Evolutionary conservation across 2,113 vertebrate genomes (phyloP).

Genomic region (Henicopernis longicauda): DNA sequence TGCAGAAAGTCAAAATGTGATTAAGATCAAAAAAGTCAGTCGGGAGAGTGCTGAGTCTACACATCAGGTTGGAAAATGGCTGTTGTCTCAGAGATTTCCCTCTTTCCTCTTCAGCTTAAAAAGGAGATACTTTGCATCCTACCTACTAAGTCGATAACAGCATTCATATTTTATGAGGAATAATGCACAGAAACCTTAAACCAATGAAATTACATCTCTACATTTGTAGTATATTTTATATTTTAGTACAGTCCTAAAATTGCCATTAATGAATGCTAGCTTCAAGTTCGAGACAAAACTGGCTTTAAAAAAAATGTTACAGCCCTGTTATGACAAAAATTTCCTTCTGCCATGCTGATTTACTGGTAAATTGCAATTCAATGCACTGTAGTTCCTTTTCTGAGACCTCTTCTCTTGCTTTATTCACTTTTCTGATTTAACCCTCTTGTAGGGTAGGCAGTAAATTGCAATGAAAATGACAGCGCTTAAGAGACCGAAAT

Average conservation of each 20-base stretch:
- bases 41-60: background rate
- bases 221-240: slow-evolving; percentile 18
- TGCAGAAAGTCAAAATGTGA: slow-evolving; percentile 8
- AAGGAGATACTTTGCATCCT: slow-evolving; percentile 61
- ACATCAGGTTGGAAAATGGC: slow-evolving; percentile 19
- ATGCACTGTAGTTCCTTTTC: background rate
- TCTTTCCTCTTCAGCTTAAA: slow-evolving; percentile 46
- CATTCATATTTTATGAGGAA: slow-evolving; percentile 75
- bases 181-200: slow-evolving; percentile 76
- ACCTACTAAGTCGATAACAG: slow-evolving; percentile 61
- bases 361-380: slow-evolving; percentile 29
- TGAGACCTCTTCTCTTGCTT: slow-evolving; percentile 28
- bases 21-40: slow-evolving; percentile 45
- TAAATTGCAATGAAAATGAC: slow-evolving; percentile 47
- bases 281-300: slow-evolving; percentile 47
- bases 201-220: slow-evolving; percentile 66
- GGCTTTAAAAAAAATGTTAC: slow-evolving; percentile 11
- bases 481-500: slow-evolving; percentile 22
- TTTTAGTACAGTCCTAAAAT: slow-evolving; percentile 58
- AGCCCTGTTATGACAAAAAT: slow-evolving; percentile 20
- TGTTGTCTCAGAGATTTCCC: slow-evolving; percentile 46
- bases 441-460: slow-evolving; percentile 12
- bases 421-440: slow-evolving; percentile 47
- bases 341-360: slow-evolving; percentile 26
- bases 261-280: slow-evolving; percentile 31